phyloP scores from a whole-genome alignment of 2,888 invertebrate genomes.

The Lasioglossum zephyrum region DNA sequence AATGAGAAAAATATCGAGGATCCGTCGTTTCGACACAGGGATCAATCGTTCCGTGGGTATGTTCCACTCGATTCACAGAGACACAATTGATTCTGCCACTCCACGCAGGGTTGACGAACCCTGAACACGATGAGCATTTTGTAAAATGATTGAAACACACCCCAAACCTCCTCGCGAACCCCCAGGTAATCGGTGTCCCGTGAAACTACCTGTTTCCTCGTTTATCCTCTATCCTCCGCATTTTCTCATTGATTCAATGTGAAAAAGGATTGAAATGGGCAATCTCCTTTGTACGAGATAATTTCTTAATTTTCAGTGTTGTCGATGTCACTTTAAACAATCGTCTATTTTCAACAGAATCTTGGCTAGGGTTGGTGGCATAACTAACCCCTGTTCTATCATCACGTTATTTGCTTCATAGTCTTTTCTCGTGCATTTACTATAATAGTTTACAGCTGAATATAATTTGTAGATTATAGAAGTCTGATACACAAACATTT shows the following conservation, averaged over 20 bases:
- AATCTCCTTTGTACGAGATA: background rate
- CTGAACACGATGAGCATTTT: background rate
- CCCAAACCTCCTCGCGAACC: background rate
- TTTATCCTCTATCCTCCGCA: background rate
- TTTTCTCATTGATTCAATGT: background rate
- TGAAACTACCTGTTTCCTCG: background rate
- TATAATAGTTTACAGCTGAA: too few species aligned
- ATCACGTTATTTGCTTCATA: too few species aligned
- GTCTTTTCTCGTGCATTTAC: too few species aligned
- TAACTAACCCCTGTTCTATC: background rate
- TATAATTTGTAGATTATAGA: too few species aligned
- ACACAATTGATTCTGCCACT: background rate
- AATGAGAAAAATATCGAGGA: background rate
- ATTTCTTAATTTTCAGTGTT: background rate
- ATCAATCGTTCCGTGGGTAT: background rate
- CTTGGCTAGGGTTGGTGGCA: background rate
- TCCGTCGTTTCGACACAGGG: background rate
- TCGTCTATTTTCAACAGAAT: background rate
- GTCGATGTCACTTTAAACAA: background rate
- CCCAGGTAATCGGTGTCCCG: background rate
- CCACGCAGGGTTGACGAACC: background rate
- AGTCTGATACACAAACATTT: too few species aligned
- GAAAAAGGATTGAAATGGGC: background rate
- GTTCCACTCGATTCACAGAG: background rate
- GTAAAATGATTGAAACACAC: background rate